Percentiles rank a stretch among this genome's conserved stretches.
Evolutionary conservation across 1,140 invertebrate genomes (phyloP).

Genomic region (Laupala kohalensis): DNA sequence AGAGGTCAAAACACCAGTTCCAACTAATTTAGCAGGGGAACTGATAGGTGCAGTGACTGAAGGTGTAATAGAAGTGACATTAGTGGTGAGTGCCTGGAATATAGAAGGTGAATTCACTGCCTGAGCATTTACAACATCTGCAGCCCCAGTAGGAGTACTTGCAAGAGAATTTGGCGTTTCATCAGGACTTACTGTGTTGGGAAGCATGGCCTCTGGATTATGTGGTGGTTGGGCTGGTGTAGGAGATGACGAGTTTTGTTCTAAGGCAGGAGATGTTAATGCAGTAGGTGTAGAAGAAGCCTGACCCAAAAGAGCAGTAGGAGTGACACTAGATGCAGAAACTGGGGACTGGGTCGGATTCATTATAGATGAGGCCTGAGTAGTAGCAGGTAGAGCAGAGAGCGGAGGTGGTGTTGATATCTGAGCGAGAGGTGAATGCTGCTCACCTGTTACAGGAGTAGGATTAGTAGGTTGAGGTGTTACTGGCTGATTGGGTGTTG

Average conservation of each 20-base stretch:
- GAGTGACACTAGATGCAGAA: constrained; percentile 3
- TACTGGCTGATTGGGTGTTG: constrained; percentile 5
- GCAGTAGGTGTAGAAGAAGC: background rate
- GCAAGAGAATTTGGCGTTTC: constrained; percentile 14
- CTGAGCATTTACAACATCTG: constrained; percentile 22
- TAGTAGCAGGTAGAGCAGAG: constrained; percentile 2
- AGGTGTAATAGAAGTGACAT: constrained; percentile 20
- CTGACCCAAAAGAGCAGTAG: background rate
- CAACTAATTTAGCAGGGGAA: constrained; percentile 18
- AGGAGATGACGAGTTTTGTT: background rate
- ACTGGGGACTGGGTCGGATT: background rate
- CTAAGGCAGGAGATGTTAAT: background rate
- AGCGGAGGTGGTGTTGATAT: background rate
- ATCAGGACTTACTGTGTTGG: constrained; percentile 22
- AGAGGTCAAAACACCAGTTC: background rate
- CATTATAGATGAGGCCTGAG: constrained; percentile 7
- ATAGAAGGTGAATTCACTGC: constrained; percentile 17
- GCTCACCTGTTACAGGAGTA: constrained; percentile 2
- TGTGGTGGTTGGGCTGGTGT: background rate
- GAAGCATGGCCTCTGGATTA: constrained; percentile 18
- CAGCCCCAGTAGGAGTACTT: background rate
- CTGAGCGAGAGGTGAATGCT: constrained; percentile 20
- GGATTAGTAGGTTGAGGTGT: constrained; percentile 15
- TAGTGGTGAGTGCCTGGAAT: constrained; percentile 21
- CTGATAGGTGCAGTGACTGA: constrained; percentile 22